phyloP scores from a whole-genome alignment of 2,797 vertebrate species.

The Scolopax bukidnonensis region DNA sequence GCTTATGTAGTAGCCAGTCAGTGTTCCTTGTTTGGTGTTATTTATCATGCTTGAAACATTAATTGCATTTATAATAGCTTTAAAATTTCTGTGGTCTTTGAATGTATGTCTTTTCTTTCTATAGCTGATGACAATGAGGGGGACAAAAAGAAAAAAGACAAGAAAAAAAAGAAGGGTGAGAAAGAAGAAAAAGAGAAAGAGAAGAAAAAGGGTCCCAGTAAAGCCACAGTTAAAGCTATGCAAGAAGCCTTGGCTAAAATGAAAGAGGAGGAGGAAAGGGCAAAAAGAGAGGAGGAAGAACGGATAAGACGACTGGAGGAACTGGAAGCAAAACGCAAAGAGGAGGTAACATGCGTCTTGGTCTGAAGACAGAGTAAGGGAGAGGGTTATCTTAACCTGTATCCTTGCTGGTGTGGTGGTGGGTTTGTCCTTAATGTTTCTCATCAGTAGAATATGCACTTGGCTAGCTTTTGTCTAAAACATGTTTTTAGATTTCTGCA shows the following conservation, averaged over 20 bases:
- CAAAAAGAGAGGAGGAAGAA: constrained; percentile 89
- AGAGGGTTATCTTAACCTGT: not conserved
- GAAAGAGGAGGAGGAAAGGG: constrained; percentile 88
- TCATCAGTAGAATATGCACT: not conserved
- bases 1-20: not conserved
- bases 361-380: not conserved
- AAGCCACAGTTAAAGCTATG: constrained; percentile 97
- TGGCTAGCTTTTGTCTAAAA: not conserved
- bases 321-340: constrained; percentile 88
- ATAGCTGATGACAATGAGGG: constrained; percentile 87
- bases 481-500: not conserved
- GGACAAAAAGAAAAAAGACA: constrained; percentile 95
- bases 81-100: not conserved
- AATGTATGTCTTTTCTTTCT: not conserved
- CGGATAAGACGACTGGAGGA: constrained; percentile 88
- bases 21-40: not conserved
- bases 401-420: not conserved
- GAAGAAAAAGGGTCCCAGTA: constrained; percentile 98
- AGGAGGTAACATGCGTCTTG: constrained; percentile 83
- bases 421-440: not conserved
- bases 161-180: constrained; percentile 94
- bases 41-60: not conserved
- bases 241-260: constrained; percentile 94
- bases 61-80: not conserved
- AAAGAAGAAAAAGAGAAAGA: constrained; percentile 88